Percentiles rank a stretch among this genome's conserved stretches.
phyloP scores from a whole-genome alignment of 2,113 vertebrate genomes.

The Melozone crissalis region DNA sequence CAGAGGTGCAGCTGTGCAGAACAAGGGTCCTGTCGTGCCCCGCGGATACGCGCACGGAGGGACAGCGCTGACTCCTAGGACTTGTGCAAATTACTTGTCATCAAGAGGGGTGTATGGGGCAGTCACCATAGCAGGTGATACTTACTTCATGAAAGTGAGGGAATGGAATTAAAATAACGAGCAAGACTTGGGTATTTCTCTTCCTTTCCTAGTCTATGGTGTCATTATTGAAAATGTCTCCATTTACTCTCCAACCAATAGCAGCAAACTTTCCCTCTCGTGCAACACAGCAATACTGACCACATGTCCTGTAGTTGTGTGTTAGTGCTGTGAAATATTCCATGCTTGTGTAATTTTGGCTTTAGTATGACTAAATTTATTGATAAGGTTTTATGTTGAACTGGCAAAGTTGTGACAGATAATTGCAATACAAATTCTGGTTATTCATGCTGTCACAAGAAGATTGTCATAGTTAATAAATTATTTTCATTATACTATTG shows the following conservation, averaged over 20 bases:
- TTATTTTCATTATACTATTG: not conserved
- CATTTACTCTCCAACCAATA: not conserved
- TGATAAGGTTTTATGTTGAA: not conserved
- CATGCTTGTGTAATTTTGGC: not conserved
- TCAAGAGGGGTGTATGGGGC: not conserved
- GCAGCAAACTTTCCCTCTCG: not conserved
- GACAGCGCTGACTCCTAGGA: not conserved
- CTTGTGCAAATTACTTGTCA: not conserved
- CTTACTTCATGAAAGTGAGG: not conserved
- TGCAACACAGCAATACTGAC: not conserved
- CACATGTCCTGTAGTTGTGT: not conserved
- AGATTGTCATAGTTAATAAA: not conserved
- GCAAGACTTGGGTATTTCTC: not conserved
- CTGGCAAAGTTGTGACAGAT: not conserved
- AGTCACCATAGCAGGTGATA: not conserved
- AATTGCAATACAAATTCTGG: not conserved
- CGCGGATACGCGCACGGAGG: fast-evolving
- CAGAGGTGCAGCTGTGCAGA: not conserved
- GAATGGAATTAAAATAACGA: not conserved
- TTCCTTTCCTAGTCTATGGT: not conserved
- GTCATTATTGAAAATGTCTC: not conserved
- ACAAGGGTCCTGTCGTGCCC: fast-evolving
- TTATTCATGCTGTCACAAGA: not conserved
- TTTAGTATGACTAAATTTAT: not conserved
- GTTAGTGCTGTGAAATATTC: not conserved